Base-by-base conservation (phyloP, 2,113 vertebrate genomes). In the Datnioides undecimradiatus region DNA sequence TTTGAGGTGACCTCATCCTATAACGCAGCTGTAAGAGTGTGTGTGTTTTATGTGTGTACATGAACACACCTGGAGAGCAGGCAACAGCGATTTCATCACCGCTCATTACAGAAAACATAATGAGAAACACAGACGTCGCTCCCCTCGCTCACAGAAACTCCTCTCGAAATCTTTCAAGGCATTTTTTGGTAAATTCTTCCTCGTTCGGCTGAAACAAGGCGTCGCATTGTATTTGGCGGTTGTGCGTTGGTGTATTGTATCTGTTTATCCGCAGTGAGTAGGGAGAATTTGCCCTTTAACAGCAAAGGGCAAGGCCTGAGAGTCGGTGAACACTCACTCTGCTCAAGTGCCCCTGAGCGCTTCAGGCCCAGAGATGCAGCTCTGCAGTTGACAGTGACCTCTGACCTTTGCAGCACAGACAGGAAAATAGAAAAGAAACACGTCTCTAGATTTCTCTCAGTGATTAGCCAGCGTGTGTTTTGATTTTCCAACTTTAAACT, bases 61-160 rank as follows among this genome's bases (percentile, higher is more conserved):
- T 31, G 5, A 43, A 46, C 49, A 65, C 79, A 89, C 75, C 76
- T 82, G 72, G 49, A 66, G 29, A 79, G 60, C 59, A 80, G 49
- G 68, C 75, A 31, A 52, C 63, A 40, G 55, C 25, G 5, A 66
- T 82, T 84, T 86, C 73, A 84, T 68, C 66, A 80, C 55, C 60
- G 45, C 67, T 73, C 77, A 76, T 70, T 72, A 76, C 62, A 76
- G 60, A 41, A 62, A 82, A 58, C 68, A 40, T 86, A 81, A 94
- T 86, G 83, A 87, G 88, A 88, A 88, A 83, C 67, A 77, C 80
- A 89, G 80, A 73, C 52, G 29, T 57, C 2, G 3, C 36, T 41
- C 73, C 19, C 17, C 63, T 19, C 25, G 0, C 40, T 19, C 16
- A 69, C 49, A 76, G 12, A 51, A 72, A 82, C 34, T 34, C 58